phyloP scores from a whole-genome alignment of 2,113 vertebrate species.

The Oncorhynchus tshawytscha region DNA sequence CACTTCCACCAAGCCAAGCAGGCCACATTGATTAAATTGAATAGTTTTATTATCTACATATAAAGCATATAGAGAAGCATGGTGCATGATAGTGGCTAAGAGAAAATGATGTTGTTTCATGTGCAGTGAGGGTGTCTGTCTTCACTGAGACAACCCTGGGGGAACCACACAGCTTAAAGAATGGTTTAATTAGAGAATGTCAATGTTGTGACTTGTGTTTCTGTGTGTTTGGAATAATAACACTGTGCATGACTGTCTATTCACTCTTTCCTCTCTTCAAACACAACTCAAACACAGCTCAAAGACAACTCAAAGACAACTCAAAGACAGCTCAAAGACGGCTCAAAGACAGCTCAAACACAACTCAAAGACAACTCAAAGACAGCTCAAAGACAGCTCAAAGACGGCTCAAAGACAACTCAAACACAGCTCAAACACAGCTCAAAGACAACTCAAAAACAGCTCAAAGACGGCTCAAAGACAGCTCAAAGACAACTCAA shows the following conservation, averaged over 20 bases:
- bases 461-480: too few relatives aligned
- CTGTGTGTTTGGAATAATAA: conserved; percentile 60
- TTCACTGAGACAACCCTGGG: too few relatives aligned
- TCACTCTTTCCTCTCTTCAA: conserved; percentile 42
- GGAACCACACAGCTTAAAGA: conserved; percentile 45
- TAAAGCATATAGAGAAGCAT: conserved; percentile 39
- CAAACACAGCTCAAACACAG: too few relatives aligned
- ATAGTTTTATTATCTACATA: conserved; percentile 59
- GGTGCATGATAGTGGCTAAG: conserved; percentile 53
- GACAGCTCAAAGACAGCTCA: too few relatives aligned
- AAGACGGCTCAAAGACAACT: too few relatives aligned
- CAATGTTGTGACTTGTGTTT: conserved; percentile 56
- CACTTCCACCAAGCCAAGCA: not conserved
- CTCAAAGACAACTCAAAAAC: too few relatives aligned
- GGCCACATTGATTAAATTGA: conserved; percentile 56
- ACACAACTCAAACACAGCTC: conserved; percentile 31
- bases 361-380: too few relatives aligned
- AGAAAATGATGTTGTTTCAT: conserved; percentile 68
- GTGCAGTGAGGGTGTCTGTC: too few relatives aligned
- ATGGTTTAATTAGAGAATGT: conserved; percentile 74
- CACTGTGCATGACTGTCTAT: conserved; percentile 46
- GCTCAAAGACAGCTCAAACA: too few relatives aligned
- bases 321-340: too few relatives aligned
- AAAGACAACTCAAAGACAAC: too few relatives aligned
- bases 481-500: too few relatives aligned